Percentiles rank a stretch among this genome's conserved stretches.
Conservation (phyloP, 2,797 vertebrate species). For the Epinephelus malabaricus region DNA sequence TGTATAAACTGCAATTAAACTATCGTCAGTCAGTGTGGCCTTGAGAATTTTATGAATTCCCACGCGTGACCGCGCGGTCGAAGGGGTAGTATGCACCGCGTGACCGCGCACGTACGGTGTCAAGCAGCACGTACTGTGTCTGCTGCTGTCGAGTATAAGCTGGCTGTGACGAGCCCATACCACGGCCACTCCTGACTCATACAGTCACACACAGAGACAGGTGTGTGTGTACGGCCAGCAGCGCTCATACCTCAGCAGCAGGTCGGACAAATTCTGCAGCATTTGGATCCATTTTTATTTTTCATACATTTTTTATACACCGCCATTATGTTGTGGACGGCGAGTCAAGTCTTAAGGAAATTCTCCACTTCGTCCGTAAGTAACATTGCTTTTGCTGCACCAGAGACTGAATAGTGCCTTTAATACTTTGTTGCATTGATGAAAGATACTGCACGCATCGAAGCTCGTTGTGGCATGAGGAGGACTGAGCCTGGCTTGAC, state of each 20-base stretch:
- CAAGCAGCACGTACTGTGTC: not conserved
- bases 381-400: slow-evolving; percentile 43
- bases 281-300: not conserved
- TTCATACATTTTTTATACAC: not conserved
- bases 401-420: not conserved
- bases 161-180: slow-evolving; percentile 9
- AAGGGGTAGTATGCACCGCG: not conserved
- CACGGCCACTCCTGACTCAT: slow-evolving; percentile 17
- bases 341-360: slow-evolving; percentile 83
- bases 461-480: not conserved
- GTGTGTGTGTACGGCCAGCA: slow-evolving; percentile 34
- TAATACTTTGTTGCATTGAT: not conserved
- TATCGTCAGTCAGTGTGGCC: not conserved
- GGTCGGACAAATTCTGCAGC: not conserved
- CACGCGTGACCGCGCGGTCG: not conserved
- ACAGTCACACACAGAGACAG: slow-evolving; percentile 22
- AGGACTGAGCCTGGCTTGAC: not conserved
- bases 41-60: not conserved
- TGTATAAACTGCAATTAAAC: not conserved
- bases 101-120: slow-evolving; percentile 58
- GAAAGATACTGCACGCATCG: not conserved
- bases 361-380: slow-evolving; percentile 91
- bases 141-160: slow-evolving; percentile 48
- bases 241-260: slow-evolving; percentile 10
- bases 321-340: slow-evolving; percentile 88